A percentile compares a stretch with the other conserved stretches of the same genome.
phyloP scores from a whole-genome alignment of 2,797 vertebrate species.

The Pseudomugil tenellus region DNA sequence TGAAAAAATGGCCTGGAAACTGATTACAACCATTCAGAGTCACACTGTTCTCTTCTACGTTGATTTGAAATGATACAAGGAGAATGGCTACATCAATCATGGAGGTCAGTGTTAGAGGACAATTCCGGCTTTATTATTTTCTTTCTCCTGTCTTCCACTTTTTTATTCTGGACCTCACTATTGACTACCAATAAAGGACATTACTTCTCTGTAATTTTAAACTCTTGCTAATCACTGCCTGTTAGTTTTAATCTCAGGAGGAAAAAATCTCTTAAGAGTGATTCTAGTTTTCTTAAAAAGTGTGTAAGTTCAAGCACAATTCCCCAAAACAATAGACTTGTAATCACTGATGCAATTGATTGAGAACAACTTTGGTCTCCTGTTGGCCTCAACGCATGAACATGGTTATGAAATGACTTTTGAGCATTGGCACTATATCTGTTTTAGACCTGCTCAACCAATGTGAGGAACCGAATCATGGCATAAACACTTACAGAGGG shows the following conservation, averaged over 20 bases:
- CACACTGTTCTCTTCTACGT: conserved; percentile 21
- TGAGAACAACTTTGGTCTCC: background rate
- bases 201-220: background rate
- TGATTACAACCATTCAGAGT: conserved; percentile 55
- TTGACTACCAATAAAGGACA: background rate
- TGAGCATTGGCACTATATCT: background rate
- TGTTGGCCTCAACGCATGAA: background rate
- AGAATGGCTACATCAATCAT: conserved; percentile 41
- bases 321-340: background rate
- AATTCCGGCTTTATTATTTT: conserved; percentile 19
- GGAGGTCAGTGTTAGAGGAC: conserved; percentile 41
- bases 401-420: background rate
- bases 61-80: conserved; percentile 45
- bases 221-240: background rate
- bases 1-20: conserved; percentile 39
- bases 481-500: background rate
- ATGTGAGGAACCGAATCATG: too few relatives aligned
- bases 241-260: background rate
- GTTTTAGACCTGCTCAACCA: background rate
- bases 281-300: too few relatives aligned
- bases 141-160: conserved; percentile 22
- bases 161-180: background rate
- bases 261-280: background rate
- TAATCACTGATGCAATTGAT: background rate
- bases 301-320: background rate